Evolutionary conservation across 2,797 vertebrate genomes (phyloP), one percentile per base, ranked within the genome.

Genomic region (Neoniphon sammara): DNA sequence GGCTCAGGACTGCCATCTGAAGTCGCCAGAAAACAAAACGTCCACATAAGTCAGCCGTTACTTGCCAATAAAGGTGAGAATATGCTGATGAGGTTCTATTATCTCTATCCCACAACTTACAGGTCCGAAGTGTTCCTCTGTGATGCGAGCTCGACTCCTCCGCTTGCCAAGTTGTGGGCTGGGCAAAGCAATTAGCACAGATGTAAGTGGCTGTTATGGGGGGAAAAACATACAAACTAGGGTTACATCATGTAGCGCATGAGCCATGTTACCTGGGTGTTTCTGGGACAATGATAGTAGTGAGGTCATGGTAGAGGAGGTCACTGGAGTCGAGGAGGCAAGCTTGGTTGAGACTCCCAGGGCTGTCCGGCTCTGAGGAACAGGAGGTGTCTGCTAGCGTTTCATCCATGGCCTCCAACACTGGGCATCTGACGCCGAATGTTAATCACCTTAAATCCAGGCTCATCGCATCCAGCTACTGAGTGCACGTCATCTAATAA

Each of bases 191-290:
- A 25, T 10, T 17, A n/a, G 21, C 56, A 21, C 23, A 17, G 7
- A n/a, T 6, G 11, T 25, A 17, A 7, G 9, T n/a, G n/a, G 23
- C 7, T 4, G 2, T 2, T 25, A 12, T 18, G 23, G 56, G 2
- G 39, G 5, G 7, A 36, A 17, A 30, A 5, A 57, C 15, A 31
- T 1, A 31, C 56, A 15, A 17, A 2, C 30, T 11, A 9, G 34
- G 12, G 39, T 42, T 42, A 12, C 10, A 42, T 11, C 3, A 3
- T 12, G 11, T 42, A 2, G 9, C 39, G 9, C 39, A 42, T 12
- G 39, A 11, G 39, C 39, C 39, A 11, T 42, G 11, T 31, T 92
- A 94, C 94, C 93, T 94, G 49, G 93, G 94, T 0, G 94, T 94
- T 34, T 94, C 93, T 0, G 93, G 93, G 44, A 94, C 78, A 0